Evolutionary conservation across 2,797 vertebrate species (phyloP).

Genomic region (Trematomus bernacchii): DNA sequence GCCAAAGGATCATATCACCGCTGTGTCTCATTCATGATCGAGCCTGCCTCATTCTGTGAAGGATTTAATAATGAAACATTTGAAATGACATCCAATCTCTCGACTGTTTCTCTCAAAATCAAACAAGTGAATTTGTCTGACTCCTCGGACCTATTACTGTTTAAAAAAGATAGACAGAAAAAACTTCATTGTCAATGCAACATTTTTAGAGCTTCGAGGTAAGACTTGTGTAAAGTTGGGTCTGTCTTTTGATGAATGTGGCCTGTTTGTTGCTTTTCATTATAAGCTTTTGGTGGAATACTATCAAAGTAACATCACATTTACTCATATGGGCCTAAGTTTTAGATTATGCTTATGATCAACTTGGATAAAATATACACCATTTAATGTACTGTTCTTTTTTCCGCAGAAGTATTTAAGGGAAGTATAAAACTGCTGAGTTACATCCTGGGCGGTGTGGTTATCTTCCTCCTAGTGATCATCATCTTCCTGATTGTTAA

Average conservation of each 20-base stretch:
- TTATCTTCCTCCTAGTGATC: neutral
- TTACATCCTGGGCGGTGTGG: neutral
- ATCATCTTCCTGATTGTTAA: conserved; percentile 5
- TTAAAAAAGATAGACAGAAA: neutral
- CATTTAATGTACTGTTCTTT: neutral
- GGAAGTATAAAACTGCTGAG: rapidly evolving
- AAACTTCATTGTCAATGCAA: neutral
- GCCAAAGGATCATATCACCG: neutral
- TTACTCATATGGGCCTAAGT: too few species aligned
- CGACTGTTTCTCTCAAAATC: conserved; percentile 35
- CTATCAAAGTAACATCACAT: too few species aligned
- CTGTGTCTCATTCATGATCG: conserved; percentile 15
- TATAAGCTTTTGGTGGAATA: too few species aligned
- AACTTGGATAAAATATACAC: neutral
- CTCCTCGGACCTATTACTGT: conserved; percentile 66
- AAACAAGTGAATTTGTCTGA: conserved; percentile 36
- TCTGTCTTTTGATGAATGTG: neutral
- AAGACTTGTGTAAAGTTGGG: neutral
- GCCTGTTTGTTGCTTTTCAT: neutral
- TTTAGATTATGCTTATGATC: too few species aligned
- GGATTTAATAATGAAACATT: conserved; percentile 11
- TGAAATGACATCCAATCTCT: conserved; percentile 18
- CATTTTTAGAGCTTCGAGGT: conserved; percentile 32
- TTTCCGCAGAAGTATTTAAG: neutral
- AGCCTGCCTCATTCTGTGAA: neutral